phyloP scores from a whole-genome alignment of 1,140 invertebrate genomes.

The Drosophila novamexicana region DNA sequence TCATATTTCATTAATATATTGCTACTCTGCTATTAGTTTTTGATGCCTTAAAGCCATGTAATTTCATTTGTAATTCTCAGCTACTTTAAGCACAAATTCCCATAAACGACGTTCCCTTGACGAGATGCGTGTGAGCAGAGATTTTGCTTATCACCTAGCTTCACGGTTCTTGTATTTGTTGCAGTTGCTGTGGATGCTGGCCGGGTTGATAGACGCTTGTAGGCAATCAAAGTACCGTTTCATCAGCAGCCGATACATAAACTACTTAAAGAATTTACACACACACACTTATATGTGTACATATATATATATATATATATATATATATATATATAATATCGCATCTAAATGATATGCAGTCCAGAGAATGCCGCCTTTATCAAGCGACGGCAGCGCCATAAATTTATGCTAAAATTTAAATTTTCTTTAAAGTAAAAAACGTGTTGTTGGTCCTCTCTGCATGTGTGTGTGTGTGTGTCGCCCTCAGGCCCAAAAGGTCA shows the following conservation, averaged over 20 bases:
- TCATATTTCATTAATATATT: not conserved
- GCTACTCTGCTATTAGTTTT: not conserved
- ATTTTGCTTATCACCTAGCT: slow-evolving; percentile 22
- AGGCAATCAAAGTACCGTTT: slow-evolving; percentile 58
- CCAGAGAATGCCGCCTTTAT: slow-evolving; percentile 51
- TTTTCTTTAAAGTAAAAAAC: slow-evolving; percentile 65
- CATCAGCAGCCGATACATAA: slow-evolving; percentile 43
- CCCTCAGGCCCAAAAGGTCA: slow-evolving; percentile 58
- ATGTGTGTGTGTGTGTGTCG: slow-evolving; percentile 13
- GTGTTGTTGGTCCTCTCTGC: slow-evolving; percentile 17
- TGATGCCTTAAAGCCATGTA: too few species aligned
- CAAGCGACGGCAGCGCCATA: slow-evolving; percentile 52
- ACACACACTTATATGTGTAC: slow-evolving; percentile 26
- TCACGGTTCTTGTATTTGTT: slow-evolving; percentile 18
- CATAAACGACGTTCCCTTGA: not conserved
- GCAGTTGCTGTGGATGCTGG: slow-evolving; percentile 23
- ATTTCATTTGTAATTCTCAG: slow-evolving; percentile 20
- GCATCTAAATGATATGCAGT: slow-evolving; percentile 49
- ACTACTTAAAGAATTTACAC: slow-evolving; percentile 37
- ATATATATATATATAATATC: slow-evolving; percentile 27
- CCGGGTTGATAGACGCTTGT: slow-evolving; percentile 36
- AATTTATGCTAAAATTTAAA: slow-evolving; percentile 82
- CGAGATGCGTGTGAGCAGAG: not conserved
- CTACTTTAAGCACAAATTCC: not conserved
- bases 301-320: slow-evolving; percentile 13